Conservation (phyloP, 1,140 invertebrate genomes). For the Calephelis nemesis region DNA sequence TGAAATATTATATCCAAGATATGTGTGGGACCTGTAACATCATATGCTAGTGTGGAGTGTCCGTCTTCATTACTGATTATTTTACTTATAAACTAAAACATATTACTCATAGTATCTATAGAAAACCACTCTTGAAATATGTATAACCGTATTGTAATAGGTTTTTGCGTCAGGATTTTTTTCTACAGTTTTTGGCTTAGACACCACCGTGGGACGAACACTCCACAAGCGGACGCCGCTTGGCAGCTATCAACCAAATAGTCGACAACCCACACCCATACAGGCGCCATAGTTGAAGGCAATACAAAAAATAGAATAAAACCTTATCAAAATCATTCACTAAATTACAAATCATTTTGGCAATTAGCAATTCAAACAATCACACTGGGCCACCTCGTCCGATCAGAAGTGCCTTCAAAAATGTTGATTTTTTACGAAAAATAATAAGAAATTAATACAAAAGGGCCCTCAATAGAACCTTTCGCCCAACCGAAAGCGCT, state of each 20-base stretch:
- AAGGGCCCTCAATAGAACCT: slow-evolving; percentile 91
- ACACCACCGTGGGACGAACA: slow-evolving; percentile 31
- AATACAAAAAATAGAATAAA: slow-evolving; percentile 63
- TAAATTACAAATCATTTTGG: slow-evolving; percentile 48
- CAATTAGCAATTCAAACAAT: slow-evolving; percentile 58
- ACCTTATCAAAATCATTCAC: slow-evolving; percentile 49
- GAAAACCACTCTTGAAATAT: slow-evolving; percentile 37
- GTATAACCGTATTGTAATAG: slow-evolving; percentile 39
- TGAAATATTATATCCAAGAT: slow-evolving; percentile 68
- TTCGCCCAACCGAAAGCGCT: slow-evolving; percentile 83
- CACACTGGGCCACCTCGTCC: slow-evolving; percentile 91
- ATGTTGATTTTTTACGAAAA: slow-evolving; percentile 91
- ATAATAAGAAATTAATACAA: slow-evolving; percentile 85
- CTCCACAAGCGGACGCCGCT: slow-evolving; percentile 51
- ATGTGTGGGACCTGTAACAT: slow-evolving; percentile 46
- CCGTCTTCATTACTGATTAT: slow-evolving; percentile 32
- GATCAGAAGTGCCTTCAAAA: slow-evolving; percentile 93
- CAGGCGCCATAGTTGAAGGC: slow-evolving; percentile 67
- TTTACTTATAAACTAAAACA: slow-evolving; percentile 21
- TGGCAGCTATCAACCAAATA: slow-evolving; percentile 72
- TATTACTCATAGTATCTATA: slow-evolving; percentile 35
- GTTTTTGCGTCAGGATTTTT: slow-evolving; percentile 35
- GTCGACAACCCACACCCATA: slow-evolving; percentile 74
- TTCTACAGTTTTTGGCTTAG: slow-evolving; percentile 27
- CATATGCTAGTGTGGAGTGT: slow-evolving; percentile 46